These are phyloP conservation scores for Periplaneta americana DNA, from an alignment of 1,140 invertebrate species.

Conservation along the genomic window DNA sequence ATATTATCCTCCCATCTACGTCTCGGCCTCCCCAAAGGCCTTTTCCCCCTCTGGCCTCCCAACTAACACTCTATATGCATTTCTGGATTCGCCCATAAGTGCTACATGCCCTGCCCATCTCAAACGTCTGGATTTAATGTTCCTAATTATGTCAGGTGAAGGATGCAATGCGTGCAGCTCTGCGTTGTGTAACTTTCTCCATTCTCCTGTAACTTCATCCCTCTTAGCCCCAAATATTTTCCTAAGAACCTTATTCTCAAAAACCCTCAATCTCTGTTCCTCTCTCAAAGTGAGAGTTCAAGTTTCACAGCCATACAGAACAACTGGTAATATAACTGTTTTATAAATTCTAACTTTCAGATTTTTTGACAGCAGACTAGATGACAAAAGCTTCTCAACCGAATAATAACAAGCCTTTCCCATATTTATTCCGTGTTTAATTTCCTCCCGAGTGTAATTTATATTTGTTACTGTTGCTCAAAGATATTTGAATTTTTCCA, in stretches of 20 bases:
- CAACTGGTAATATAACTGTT: not conserved
- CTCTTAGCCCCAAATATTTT: not conserved
- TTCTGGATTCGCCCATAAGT: not conserved
- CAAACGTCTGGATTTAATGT: not conserved
- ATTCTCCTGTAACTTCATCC: not conserved
- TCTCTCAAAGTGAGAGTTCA: not conserved
- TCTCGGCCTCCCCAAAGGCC: not conserved
- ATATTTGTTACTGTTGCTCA: not conserved
- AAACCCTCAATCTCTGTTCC: too few relatives aligned
- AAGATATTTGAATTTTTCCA: too few relatives aligned
- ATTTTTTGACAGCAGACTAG: too few relatives aligned
- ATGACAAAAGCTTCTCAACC: not conserved
- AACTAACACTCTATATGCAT: not conserved
- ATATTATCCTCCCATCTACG: not conserved
- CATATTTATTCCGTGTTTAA: not conserved
- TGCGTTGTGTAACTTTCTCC: not conserved
- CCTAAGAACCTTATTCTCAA: not conserved
- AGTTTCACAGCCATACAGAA: not conserved
- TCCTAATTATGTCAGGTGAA: not conserved
- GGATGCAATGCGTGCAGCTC: not conserved
- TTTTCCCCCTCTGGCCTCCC: not conserved
- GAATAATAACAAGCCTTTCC: not conserved
- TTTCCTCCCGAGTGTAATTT: not conserved
- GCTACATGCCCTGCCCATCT: not conserved
- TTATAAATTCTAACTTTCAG: not conserved